phyloP scores from a whole-genome alignment of 2,888 invertebrate genomes.

The Ypsolopha sequella region DNA sequence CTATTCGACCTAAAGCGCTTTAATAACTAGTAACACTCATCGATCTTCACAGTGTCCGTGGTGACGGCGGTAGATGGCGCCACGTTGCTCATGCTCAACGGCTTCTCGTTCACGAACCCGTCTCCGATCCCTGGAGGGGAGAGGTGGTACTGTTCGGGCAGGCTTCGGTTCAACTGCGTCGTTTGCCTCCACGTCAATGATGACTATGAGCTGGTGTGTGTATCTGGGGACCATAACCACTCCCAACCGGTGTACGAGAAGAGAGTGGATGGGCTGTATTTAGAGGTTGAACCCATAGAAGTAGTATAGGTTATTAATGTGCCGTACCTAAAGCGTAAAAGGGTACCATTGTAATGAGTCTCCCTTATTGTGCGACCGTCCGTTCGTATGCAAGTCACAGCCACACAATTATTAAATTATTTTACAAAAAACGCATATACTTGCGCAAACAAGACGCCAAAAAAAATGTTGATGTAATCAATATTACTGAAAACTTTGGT shows the following conservation, averaged over 20 bases:
- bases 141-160: slow-evolving; percentile 57
- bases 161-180: slow-evolving; percentile 40
- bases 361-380: too few relatives aligned
- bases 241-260: slow-evolving; percentile 44
- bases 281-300: slow-evolving; percentile 18
- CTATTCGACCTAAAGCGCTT: too few relatives aligned
- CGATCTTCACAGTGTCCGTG: slow-evolving; percentile 45
- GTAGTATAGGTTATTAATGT: neutral
- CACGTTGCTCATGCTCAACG: slow-evolving; percentile 52
- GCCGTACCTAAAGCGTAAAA: neutral
- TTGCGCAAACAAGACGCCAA: too few relatives aligned
- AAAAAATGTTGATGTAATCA: too few relatives aligned
- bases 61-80: slow-evolving; percentile 59
- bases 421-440: too few relatives aligned
- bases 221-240: slow-evolving; percentile 50
- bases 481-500: too few relatives aligned
- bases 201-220: slow-evolving; percentile 55
- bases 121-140: slow-evolving; percentile 54
- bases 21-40: neutral
- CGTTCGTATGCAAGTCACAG: too few relatives aligned
- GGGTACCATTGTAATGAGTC: too few relatives aligned
- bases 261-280: slow-evolving; percentile 42
- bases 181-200: slow-evolving; percentile 60
- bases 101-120: slow-evolving; percentile 54
- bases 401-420: too few relatives aligned